A percentile compares a stretch with the other conserved stretches of the same genome.
Evolutionary conservation across 2,797 vertebrate genomes (phyloP).

Genomic region (Chaetophractus vellerosus): DNA sequence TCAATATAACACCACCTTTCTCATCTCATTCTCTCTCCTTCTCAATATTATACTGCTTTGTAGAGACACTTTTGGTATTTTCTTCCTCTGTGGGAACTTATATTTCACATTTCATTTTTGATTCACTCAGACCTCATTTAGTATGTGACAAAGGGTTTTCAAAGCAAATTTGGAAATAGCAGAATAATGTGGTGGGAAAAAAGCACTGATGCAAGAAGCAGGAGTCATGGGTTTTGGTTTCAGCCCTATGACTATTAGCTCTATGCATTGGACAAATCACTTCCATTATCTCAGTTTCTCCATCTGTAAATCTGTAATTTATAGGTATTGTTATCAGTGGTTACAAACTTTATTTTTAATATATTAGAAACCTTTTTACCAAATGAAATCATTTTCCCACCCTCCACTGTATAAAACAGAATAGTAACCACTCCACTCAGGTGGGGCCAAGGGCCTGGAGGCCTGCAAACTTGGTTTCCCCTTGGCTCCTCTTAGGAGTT

Average conservation of each 20-base stretch:
- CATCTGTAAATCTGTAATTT: slow-evolving; percentile 43
- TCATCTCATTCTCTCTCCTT: slow-evolving; percentile 70
- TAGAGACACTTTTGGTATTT: slow-evolving; percentile 61
- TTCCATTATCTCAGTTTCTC: slow-evolving; percentile 72
- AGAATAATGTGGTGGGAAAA: slow-evolving; percentile 53
- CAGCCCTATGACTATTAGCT: slow-evolving; percentile 64
- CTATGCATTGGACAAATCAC: slow-evolving; percentile 42
- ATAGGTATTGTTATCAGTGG: neutral
- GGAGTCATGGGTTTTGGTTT: slow-evolving; percentile 64
- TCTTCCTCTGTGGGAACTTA: slow-evolving; percentile 69
- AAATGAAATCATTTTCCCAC: neutral
- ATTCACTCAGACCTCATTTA: slow-evolving; percentile 74
- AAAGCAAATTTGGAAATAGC: slow-evolving; percentile 71
- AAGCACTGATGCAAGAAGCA: slow-evolving; percentile 20
- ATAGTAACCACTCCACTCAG: neutral
- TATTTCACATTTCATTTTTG: slow-evolving; percentile 68
- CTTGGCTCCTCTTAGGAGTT: neutral
- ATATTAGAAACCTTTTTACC: slow-evolving; percentile 35
- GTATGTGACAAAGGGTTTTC: slow-evolving; percentile 73
- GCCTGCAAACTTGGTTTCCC: neutral
- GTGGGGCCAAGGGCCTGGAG: neutral
- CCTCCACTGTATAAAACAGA: neutral
- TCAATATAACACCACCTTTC: slow-evolving; percentile 72
- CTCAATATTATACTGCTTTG: slow-evolving; percentile 35
- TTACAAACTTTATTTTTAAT: slow-evolving; percentile 67